Conservation (phyloP, 2,797 vertebrate species). For the Mormyrops boulengeri region DNA sequence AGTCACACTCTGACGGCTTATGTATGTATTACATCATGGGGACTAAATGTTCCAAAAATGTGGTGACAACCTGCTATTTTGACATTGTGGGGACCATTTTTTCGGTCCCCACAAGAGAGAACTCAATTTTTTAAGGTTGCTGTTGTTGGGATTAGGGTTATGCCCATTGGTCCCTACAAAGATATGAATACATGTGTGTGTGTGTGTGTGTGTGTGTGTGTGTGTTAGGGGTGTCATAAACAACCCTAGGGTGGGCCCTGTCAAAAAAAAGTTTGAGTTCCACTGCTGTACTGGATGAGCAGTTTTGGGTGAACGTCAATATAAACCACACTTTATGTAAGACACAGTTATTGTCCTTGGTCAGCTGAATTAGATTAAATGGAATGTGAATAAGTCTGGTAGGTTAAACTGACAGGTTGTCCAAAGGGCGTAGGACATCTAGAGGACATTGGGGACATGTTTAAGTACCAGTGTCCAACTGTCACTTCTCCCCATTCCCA, state of each 20-base stretch:
- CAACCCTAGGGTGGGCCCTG: background rate
- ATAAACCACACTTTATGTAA: background rate
- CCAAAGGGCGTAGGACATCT: background rate
- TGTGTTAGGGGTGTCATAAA: background rate
- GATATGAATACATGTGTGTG: background rate
- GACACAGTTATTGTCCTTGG: background rate
- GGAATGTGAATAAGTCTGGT: background rate
- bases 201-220: background rate
- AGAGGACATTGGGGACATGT: background rate
- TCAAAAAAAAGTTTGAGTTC: background rate
- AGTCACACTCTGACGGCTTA: background rate
- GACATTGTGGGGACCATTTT: background rate
- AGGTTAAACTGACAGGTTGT: background rate
- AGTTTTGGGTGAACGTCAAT: background rate
- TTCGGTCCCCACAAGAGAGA: background rate
- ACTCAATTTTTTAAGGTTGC: background rate
- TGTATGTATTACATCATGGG: background rate
- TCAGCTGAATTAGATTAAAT: background rate
- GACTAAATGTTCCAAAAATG: background rate
- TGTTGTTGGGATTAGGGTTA: background rate
- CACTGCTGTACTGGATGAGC: background rate
- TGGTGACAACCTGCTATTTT: background rate
- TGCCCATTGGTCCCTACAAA: background rate
- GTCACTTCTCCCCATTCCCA: conserved; percentile 49
- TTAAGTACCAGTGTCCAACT: background rate